phyloP scores from a whole-genome alignment of 2,888 invertebrate species.

The Aspidapion aeneum region DNA sequence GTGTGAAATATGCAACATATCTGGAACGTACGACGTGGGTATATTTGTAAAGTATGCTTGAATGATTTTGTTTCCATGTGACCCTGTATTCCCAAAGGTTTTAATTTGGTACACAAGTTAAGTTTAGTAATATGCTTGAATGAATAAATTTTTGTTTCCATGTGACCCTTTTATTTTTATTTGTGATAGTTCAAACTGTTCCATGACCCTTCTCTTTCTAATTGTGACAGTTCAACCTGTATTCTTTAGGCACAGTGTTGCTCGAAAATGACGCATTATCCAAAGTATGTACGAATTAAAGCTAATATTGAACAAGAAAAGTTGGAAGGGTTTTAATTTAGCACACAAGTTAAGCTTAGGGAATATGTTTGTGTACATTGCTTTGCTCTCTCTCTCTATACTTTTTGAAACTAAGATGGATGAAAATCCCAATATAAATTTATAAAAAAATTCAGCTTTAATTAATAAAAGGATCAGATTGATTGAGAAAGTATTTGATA shows the following conservation, averaged over 20 bases:
- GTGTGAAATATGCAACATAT: constrained; percentile 75
- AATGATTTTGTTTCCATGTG: constrained; percentile 88
- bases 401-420: too few species aligned
- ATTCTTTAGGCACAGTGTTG: constrained; percentile 83
- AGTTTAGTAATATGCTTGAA: too few species aligned
- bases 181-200: neutral
- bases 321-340: too few species aligned
- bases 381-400: too few species aligned
- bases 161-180: too few species aligned
- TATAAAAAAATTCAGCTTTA: too few species aligned
- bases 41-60: constrained; percentile 88
- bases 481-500: constrained; percentile 88
- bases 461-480: constrained; percentile 77
- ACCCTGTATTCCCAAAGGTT: too few species aligned
- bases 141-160: too few species aligned
- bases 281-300: constrained; percentile 66
- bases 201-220: constrained; percentile 63
- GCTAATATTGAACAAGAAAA: constrained; percentile 13
- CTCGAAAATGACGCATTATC: constrained; percentile 65
- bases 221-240: constrained; percentile 73
- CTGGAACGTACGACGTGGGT: too few species aligned
- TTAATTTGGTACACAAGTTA: constrained; percentile 75
- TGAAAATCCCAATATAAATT: too few species aligned
- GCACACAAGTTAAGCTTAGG: too few species aligned
- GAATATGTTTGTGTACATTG: too few species aligned